These are phyloP conservation scores for Geotrupes spiniger DNA, from an alignment of 2,888 invertebrate species.

Conservation along the genomic window DNA sequence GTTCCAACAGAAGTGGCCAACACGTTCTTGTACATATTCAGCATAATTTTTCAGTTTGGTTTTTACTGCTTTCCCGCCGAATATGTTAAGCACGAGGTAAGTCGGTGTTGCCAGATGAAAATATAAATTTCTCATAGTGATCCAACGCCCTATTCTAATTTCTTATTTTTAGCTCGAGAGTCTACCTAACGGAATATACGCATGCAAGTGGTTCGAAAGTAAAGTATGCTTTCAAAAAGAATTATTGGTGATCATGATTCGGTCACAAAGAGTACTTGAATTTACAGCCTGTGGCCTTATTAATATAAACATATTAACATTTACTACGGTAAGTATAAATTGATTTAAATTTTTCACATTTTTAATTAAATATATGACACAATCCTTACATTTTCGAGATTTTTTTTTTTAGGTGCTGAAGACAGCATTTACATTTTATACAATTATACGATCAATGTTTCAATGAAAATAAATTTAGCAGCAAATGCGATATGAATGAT, in stretches of 20 bases:
- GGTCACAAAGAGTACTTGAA: constrained; percentile 11
- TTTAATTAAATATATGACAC: no score
- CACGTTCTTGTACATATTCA: background rate
- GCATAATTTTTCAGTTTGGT: constrained; percentile 5
- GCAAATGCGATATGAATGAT: no score
- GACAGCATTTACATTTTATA: constrained; percentile 16
- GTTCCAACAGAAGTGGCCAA: background rate
- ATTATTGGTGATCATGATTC: constrained; percentile 13
- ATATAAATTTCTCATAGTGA: no score
- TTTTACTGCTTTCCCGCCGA: constrained; percentile 16
- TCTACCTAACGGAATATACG: constrained; percentile 11
- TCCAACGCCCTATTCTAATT: background rate
- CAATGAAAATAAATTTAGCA: no score
- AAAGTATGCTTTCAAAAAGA: constrained; percentile 6
- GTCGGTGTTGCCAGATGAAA: no score
- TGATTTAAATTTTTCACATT: background rate
- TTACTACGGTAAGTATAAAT: constrained; percentile 12
- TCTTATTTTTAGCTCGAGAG: background rate
- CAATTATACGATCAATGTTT: constrained; percentile 10
- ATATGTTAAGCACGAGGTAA: constrained; percentile 11
- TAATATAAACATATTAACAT: constrained; percentile 14
- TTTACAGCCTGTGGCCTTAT: constrained; percentile 13
- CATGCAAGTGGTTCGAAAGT: constrained; percentile 10
- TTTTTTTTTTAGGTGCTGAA: constrained; percentile 15
- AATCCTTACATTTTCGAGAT: no score